A percentile compares a stretch with the other conserved stretches of the same genome.
Evolutionary conservation across 2,888 invertebrate genomes (phyloP).

Genomic region (Caradrina clavipalpis): DNA sequence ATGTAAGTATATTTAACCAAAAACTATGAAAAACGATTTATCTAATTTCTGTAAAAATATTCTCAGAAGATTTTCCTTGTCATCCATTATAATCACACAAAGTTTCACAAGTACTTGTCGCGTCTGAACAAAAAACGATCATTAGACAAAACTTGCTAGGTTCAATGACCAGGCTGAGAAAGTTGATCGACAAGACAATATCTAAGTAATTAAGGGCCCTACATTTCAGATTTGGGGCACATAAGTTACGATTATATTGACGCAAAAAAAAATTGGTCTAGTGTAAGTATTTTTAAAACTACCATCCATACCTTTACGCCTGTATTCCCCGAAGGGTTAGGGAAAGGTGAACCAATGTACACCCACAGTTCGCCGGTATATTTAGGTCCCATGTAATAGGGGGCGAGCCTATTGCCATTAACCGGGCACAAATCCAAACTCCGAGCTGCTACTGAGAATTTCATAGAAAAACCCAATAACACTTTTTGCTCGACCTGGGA

Average conservation of each 20-base stretch:
- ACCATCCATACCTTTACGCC: too few relatives aligned
- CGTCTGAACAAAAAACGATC: not conserved
- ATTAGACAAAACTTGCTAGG: not conserved
- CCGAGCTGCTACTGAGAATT: too few relatives aligned
- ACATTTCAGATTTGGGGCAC: not conserved
- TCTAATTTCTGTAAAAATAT: not conserved
- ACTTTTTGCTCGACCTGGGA: too few relatives aligned
- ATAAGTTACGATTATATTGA: conserved; percentile 7
- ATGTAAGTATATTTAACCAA: too few relatives aligned
- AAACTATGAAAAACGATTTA: too few relatives aligned
- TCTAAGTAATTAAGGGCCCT: not conserved
- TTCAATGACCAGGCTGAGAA: not conserved
- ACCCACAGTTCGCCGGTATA: too few relatives aligned
- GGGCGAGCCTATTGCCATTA: too few relatives aligned
- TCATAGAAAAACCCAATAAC: too few relatives aligned
- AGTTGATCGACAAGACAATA: not conserved
- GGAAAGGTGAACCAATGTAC: too few relatives aligned
- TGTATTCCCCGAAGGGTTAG: too few relatives aligned
- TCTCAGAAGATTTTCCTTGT: not conserved
- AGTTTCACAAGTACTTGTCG: not conserved
- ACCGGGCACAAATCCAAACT: too few relatives aligned
- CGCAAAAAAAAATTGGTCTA: conserved; percentile 10
- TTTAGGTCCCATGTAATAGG: too few relatives aligned
- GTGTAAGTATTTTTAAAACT: conserved; percentile 3
- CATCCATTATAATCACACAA: not conserved